A percentile compares a stretch with the other conserved stretches of the same genome.
These are phyloP conservation scores for Drosophila nannoptera DNA, from an alignment of 1,140 invertebrate genomes.

Conservation along the genomic window DNA sequence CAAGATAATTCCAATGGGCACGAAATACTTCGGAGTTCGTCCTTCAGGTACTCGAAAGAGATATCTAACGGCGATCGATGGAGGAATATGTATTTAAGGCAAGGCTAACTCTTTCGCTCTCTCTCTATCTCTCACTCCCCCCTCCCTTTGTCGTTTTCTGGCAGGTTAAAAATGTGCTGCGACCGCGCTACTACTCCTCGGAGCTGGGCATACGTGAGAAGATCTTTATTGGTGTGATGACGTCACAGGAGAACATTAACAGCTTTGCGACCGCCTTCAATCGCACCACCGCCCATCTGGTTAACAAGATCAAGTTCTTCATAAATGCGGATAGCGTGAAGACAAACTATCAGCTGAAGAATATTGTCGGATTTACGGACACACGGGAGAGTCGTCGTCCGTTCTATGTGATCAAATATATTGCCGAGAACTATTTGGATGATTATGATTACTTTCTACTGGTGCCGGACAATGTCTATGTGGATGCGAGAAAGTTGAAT, in stretches of 20 bases:
- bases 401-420: slow-evolving; percentile 92
- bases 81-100: too few species aligned
- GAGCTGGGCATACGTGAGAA: slow-evolving; percentile 94
- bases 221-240: slow-evolving; percentile 91
- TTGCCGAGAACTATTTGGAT: slow-evolving; percentile 91
- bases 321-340: slow-evolving; percentile 83
- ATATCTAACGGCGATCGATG: too few species aligned
- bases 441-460: slow-evolving; percentile 95
- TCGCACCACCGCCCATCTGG: slow-evolving; percentile 87
- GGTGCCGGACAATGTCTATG: slow-evolving; percentile 88
- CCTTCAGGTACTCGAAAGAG: neutral
- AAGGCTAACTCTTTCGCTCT: neutral
- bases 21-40: slow-evolving; percentile 27
- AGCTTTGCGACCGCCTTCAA: slow-evolving; percentile 88
- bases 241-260: slow-evolving; percentile 85
- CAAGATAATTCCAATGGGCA: slow-evolving; percentile 27
- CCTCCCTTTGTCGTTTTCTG: neutral
- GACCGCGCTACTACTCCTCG: slow-evolving; percentile 94
- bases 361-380: slow-evolving; percentile 90
- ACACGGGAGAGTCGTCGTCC: slow-evolving; percentile 86
- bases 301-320: slow-evolving; percentile 89
- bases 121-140: neutral
- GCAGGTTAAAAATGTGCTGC: slow-evolving; percentile 81
- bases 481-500: slow-evolving; percentile 86
- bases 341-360: slow-evolving; percentile 85